phyloP scores from a whole-genome alignment of 2,888 invertebrate genomes.

The Marasmarcha lunaedactyla region DNA sequence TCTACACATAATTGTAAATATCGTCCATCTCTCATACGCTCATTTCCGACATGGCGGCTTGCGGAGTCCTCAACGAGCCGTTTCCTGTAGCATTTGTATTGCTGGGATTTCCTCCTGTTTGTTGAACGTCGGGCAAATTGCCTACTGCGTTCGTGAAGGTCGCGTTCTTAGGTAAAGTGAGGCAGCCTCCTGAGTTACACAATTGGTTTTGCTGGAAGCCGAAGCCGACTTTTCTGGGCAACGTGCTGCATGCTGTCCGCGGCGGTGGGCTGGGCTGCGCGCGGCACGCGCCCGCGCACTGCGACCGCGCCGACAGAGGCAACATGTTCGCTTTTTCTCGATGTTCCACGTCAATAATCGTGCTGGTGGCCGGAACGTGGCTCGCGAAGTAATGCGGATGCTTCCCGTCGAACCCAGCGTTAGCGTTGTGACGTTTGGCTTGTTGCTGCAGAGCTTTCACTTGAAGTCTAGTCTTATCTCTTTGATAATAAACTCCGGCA shows the following conservation, averaged over 20 bases:
- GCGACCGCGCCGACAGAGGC: too few relatives aligned
- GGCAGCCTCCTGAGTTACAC: conserved; percentile 61
- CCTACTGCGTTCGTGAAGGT: conserved; percentile 54
- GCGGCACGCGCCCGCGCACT: conserved; percentile 29
- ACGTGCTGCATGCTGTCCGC: conserved; percentile 55
- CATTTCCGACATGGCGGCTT: conserved; percentile 90
- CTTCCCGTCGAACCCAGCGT: conserved; percentile 72
- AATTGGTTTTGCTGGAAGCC: conserved; percentile 53
- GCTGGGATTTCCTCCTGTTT: conserved; percentile 55
- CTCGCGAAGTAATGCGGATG: conserved; percentile 85
- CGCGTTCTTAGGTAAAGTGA: conserved; percentile 74
- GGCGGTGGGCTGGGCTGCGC: conserved; percentile 46
- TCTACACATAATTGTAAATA: conserved; percentile 70
- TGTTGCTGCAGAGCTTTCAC: conserved; percentile 82
- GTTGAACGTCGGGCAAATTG: conserved; percentile 62
- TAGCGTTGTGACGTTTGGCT: conserved; percentile 69
- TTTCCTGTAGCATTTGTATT: conserved; percentile 54
- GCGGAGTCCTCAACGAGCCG: conserved; percentile 73
- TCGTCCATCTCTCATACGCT: conserved; percentile 82
- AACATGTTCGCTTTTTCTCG: conserved; percentile 61
- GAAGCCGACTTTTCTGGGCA: conserved; percentile 62
- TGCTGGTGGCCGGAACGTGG: conserved; percentile 83
- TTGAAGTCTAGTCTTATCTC: conserved; percentile 82
- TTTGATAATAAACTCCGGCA: conserved; percentile 86
- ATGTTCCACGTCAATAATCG: conserved; percentile 87